Conservation (phyloP, 2,888 invertebrate species). For the Hemithea aestivaria region DNA sequence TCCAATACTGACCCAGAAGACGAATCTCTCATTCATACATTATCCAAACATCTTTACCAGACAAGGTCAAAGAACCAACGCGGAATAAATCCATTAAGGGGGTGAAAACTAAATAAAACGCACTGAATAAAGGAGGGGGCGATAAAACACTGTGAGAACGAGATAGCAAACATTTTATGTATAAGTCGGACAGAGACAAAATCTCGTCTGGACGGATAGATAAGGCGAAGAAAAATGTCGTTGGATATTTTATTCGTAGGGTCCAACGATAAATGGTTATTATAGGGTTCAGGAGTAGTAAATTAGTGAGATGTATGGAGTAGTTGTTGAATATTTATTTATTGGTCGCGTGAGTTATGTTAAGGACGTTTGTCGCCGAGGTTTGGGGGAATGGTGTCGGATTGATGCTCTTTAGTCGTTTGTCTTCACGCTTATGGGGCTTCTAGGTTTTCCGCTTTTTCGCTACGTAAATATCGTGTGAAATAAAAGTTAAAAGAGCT, state of each 20-base stretch:
- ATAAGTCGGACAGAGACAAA: conserved; percentile 35
- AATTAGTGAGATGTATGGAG: conserved; percentile 75
- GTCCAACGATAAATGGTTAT: conserved; percentile 69
- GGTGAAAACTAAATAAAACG: conserved; percentile 73
- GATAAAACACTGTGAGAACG: conserved; percentile 45
- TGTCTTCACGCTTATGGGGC: conserved; percentile 11
- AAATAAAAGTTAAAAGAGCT: too few species aligned
- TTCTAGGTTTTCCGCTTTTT: neutral
- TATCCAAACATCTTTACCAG: conserved; percentile 25
- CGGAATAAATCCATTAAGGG: conserved; percentile 70
- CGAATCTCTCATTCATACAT: conserved; percentile 19
- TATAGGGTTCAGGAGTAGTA: conserved; percentile 70
- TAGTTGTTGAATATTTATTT: conserved; percentile 73
- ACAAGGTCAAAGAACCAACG: conserved; percentile 65
- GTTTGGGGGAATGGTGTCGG: conserved; percentile 13
- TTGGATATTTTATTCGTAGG: conserved; percentile 66
- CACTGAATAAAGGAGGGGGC: conserved; percentile 53
- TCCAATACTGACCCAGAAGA: conserved; percentile 13
- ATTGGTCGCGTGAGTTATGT: conserved; percentile 55
- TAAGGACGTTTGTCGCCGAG: conserved; percentile 9
- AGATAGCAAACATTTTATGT: conserved; percentile 22
- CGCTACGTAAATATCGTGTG: conserved; percentile 1
- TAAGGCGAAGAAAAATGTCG: conserved; percentile 76
- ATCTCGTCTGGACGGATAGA: conserved; percentile 64
- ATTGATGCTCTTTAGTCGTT: conserved; percentile 15